Evolutionary conservation across 23 tunicate genomes (phyloP).

Genomic region (Diplosoma virens): DNA sequence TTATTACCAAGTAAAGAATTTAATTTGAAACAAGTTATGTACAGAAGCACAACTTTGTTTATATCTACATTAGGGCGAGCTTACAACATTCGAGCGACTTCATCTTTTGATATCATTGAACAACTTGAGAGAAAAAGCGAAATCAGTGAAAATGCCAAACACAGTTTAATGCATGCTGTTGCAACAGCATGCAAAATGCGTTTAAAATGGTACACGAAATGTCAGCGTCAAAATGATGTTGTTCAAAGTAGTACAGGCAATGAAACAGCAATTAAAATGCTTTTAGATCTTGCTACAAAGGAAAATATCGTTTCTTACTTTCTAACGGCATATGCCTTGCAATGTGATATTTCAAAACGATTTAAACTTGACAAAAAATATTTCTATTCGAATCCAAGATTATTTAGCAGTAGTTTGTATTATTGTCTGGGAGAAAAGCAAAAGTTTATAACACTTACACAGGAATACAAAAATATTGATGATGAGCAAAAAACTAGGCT

Average conservation of each 20-base stretch:
- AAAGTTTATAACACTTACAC: too few relatives aligned
- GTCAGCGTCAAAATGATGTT: neutral
- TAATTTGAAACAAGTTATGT: neutral
- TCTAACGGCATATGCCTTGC: slow-evolving; percentile 1
- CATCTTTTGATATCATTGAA: slow-evolving; percentile 1
- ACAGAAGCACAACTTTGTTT: neutral
- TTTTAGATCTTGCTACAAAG: neutral
- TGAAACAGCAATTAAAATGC: neutral
- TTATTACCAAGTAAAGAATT: neutral
- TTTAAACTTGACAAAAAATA: too few relatives aligned
- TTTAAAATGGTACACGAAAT: neutral
- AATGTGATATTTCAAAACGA: slow-evolving; percentile 3
- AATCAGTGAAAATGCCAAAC: neutral
- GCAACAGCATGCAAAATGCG: slow-evolving; percentile 9
- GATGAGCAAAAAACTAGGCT: too few relatives aligned
- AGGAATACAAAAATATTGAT: too few relatives aligned
- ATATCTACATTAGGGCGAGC: neutral
- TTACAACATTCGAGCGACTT: neutral
- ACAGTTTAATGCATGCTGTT: neutral
- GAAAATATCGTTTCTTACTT: neutral
- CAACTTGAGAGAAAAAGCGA: neutral
- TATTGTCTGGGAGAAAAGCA: too few relatives aligned
- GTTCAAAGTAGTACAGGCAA: neutral
- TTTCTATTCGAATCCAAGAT: too few relatives aligned
- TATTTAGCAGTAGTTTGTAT: too few relatives aligned